Base-by-base conservation (phyloP, 2,888 invertebrate species). In the Pharmacophagus antenor region DNA sequence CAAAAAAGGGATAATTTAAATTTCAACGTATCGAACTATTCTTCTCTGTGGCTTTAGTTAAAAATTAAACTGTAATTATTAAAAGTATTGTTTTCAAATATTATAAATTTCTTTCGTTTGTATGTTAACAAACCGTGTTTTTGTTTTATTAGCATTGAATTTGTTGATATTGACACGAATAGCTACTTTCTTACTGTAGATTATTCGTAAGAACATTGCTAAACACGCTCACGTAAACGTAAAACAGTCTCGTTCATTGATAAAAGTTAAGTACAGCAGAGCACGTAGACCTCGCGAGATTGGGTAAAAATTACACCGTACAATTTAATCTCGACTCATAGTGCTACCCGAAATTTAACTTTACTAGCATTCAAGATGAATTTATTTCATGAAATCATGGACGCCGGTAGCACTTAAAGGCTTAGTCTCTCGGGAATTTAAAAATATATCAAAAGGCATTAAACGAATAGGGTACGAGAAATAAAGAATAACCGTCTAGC, bases 81-180 rank as follows among this genome's bases (percentile, higher is more conserved):
- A 8, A 46, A 17, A n/a, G n/a, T n/a, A n/a, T n/a, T n/a, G n/a
- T n/a, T n/a, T n/a, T n/a, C n/a, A n/a, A n/a, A n/a, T n/a, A n/a
- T n/a, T n/a, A n/a, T n/a, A n/a, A n/a, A n/a, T n/a, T 47, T 47
- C n/a, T 4, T 21, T 22, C 47, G 10, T 47, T 7, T 42, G 17
- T 22, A 22, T 47, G 47, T 22, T 22, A 18, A 22, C 15, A 12
- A 10, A 22, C 18, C 22, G 22, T 2, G 22, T 22, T 18, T 21
- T 18, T n/a, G 25, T 22, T 54, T 44, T 54, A 51, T 46, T 56
- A 44, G 20, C 56, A 60, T 51, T 56, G 51, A 51, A 60, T 46
- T 47, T 44, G 37, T 46, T 60, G 51, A n/a, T 56, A 60, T 55
- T 51, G 59, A 60, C 56, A 51, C n/a, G 55, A 55, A 55, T 60